Conservation (phyloP, 1,140 invertebrate species). For the Diorhabda carinulata region DNA sequence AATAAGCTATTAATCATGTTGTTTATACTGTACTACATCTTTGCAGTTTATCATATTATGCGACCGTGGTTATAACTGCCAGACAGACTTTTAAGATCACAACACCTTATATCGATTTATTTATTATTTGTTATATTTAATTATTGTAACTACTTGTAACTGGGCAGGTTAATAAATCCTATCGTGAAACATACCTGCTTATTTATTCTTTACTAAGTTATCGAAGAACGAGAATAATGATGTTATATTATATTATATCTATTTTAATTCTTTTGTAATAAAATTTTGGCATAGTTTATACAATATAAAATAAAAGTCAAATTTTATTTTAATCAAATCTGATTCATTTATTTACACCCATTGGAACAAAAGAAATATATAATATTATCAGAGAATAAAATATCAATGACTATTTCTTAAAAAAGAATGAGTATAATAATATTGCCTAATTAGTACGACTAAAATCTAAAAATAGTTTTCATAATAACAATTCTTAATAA, state of each 20-base stretch:
- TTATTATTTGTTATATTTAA: conserved; percentile 41
- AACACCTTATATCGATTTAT: conserved; percentile 34
- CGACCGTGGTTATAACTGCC: conserved; percentile 43
- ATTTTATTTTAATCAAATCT: conserved; percentile 8
- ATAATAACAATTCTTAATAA: too few species aligned
- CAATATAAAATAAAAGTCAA: conserved; percentile 21
- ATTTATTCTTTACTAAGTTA: conserved; percentile 26
- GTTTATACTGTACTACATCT: conserved; percentile 37
- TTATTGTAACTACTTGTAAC: conserved; percentile 36
- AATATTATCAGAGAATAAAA: too few species aligned
- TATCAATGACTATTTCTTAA: too few species aligned
- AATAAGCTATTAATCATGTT: conserved; percentile 33
- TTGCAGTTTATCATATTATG: conserved; percentile 25
- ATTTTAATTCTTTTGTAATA: conserved; percentile 23
- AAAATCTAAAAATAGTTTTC: too few species aligned
- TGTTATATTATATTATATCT: conserved; percentile 16
- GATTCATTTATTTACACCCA: too few species aligned
- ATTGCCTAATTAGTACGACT: too few species aligned
- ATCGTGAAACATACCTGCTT: conserved; percentile 36
- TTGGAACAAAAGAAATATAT: too few species aligned
- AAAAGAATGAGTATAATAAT: too few species aligned
- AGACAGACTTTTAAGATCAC: conserved; percentile 42
- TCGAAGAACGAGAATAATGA: conserved; percentile 21
- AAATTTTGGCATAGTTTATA: conserved; percentile 27
- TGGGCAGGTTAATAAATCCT: conserved; percentile 40